Percentiles rank a stretch among this genome's conserved stretches.
Evolutionary conservation across 2,113 vertebrate genomes (phyloP).

Genomic region (Alouatta palliata): DNA sequence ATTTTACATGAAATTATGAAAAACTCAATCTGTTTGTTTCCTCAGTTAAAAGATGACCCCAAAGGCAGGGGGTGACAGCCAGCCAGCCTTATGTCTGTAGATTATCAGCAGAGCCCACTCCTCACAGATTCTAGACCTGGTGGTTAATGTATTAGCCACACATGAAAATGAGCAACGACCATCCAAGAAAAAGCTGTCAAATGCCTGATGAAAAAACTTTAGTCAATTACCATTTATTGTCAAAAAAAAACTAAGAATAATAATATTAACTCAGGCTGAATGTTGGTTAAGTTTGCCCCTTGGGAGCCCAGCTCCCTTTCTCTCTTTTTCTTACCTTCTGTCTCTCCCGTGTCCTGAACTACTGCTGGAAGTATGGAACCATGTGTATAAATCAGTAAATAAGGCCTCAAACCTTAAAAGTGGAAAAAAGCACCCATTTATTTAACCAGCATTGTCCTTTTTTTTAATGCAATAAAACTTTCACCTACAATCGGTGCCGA

Average conservation of each 20-base stretch:
- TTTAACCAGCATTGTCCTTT: neutral
- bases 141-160: neutral
- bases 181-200: constrained; percentile 58
- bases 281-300: neutral
- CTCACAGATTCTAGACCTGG: neutral
- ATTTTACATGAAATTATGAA: neutral
- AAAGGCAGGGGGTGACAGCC: neutral
- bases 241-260: neutral
- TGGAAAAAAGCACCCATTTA: neutral
- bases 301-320: neutral
- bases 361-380: neutral
- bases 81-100: neutral
- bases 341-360: neutral
- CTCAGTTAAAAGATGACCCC: neutral
- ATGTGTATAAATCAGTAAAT: neutral
- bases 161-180: constrained; percentile 65
- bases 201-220: constrained; percentile 65
- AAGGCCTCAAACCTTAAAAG: neutral
- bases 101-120: neutral
- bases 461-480: neutral
- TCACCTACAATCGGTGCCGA: fast-evolving
- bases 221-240: constrained; percentile 63
- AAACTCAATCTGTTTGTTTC: neutral
- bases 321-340: neutral
- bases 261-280: neutral